Evolutionary conservation across 2,113 vertebrate species (phyloP).

Genomic region (Cranoglanis bouderius): DNA sequence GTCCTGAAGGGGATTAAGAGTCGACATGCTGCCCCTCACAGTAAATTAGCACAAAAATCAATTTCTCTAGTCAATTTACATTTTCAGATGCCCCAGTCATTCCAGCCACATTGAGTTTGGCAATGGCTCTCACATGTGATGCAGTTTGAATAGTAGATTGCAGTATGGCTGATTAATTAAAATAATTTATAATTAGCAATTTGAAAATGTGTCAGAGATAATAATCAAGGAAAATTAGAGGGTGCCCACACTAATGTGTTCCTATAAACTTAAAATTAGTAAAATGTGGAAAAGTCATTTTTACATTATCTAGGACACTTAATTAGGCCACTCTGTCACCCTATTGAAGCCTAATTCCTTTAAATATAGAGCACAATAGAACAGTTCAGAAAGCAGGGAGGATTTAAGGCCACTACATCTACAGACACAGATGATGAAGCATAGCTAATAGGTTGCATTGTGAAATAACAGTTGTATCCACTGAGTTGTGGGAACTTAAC

Average conservation of each 20-base stretch:
- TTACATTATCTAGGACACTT: constrained; percentile 41
- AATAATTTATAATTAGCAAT: constrained; percentile 25
- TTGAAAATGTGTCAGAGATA: constrained; percentile 9
- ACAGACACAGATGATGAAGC: constrained; percentile 6
- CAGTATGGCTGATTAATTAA: not conserved
- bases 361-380: constrained; percentile 39
- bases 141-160: constrained; percentile 2
- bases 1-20: not conserved
- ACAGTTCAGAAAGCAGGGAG: constrained; percentile 6
- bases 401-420: not conserved
- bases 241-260: constrained; percentile 2
- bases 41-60: constrained; percentile 29
- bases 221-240: constrained; percentile 15
- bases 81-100: constrained; percentile 18
- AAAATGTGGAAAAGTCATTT: constrained; percentile 35
- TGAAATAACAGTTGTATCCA: constrained; percentile 9
- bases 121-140: not conserved
- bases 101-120: not conserved
- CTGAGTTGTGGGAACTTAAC: not conserved
- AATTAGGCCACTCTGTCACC: constrained; percentile 42
- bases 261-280: not conserved
- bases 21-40: not conserved
- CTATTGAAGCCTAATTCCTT: constrained; percentile 25
- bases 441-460: not conserved
- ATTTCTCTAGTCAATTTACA: constrained; percentile 29